These are phyloP conservation scores for Catocala sponsa DNA, from an alignment of 2,888 invertebrate species.

Conservation along the genomic window DNA sequence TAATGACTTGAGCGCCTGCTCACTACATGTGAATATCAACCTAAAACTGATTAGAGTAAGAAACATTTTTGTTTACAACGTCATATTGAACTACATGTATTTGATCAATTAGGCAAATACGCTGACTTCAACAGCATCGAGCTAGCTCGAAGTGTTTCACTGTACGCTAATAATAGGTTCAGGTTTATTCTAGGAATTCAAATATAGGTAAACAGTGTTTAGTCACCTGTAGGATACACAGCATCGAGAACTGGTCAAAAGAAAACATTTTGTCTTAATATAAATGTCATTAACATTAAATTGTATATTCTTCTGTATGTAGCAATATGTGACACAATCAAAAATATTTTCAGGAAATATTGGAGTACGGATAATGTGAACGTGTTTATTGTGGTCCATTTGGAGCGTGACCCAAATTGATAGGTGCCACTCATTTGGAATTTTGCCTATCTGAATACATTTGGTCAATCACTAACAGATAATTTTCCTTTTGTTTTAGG, in stretches of 20 bases:
- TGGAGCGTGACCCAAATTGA: slow-evolving; percentile 40
- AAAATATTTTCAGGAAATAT: slow-evolving; percentile 18
- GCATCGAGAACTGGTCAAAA: slow-evolving; percentile 1
- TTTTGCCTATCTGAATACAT: slow-evolving; percentile 16
- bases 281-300: neutral
- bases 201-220: slow-evolving; percentile 34
- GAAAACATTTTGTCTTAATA: neutral
- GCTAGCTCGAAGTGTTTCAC: slow-evolving; percentile 81
- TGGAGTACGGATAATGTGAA: slow-evolving; percentile 20
- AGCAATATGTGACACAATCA: neutral
- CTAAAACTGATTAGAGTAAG: slow-evolving; percentile 56
- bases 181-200: slow-evolving; percentile 63
- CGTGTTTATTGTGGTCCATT: slow-evolving; percentile 31
- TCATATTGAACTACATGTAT: slow-evolving; percentile 81
- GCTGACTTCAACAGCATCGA: slow-evolving; percentile 82
- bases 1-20: slow-evolving; percentile 81
- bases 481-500: slow-evolving; percentile 66
- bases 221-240: slow-evolving; percentile 15
- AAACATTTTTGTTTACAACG: slow-evolving; percentile 51
- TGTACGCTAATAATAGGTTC: slow-evolving; percentile 75
- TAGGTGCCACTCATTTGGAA: slow-evolving; percentile 15
- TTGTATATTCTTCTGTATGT: neutral
- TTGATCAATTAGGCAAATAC: slow-evolving; percentile 88
- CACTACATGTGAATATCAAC: slow-evolving; percentile 68
- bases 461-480: slow-evolving; percentile 20